phyloP scores from a whole-genome alignment of 2,113 vertebrate genomes.

The Pterocles burchelli region DNA sequence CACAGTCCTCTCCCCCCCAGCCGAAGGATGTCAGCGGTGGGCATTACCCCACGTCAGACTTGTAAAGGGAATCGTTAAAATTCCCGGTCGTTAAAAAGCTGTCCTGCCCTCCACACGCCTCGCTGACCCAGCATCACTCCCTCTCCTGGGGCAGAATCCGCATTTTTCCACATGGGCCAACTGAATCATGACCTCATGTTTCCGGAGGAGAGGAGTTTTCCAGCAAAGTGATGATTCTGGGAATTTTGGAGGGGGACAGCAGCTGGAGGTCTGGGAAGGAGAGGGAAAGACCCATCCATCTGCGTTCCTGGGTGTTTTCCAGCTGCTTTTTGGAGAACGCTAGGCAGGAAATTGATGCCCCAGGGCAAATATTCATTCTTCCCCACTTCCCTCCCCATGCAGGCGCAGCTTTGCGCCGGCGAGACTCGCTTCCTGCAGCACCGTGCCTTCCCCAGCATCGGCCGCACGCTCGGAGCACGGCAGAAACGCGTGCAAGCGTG shows the following conservation, averaged over 20 bases:
- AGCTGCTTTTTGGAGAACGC: slow-evolving; percentile 71
- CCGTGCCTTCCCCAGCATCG: slow-evolving; percentile 43
- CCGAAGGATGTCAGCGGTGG: neutral
- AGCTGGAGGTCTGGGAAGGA: neutral
- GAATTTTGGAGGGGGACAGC: neutral
- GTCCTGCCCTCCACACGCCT: neutral
- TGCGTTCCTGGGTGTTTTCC: slow-evolving; percentile 61
- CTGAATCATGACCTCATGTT: neutral
- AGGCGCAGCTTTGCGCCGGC: slow-evolving; percentile 73
- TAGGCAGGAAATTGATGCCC: slow-evolving; percentile 83
- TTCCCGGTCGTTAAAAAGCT: neutral
- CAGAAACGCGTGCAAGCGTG: neutral
- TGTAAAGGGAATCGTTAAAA: neutral
- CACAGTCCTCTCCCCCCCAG: neutral
- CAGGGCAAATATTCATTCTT: slow-evolving; percentile 74
- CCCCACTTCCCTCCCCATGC: slow-evolving; percentile 62
- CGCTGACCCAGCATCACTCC: neutral
- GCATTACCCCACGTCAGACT: accelerated
- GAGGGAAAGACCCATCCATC: slow-evolving; percentile 1
- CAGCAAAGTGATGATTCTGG: neutral
- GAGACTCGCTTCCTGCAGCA: slow-evolving; percentile 73
- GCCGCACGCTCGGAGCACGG: neutral
- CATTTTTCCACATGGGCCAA: neutral
- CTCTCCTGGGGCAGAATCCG: neutral
- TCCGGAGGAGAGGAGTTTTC: neutral